A percentile compares a stretch with the other conserved stretches of the same genome.
These are phyloP conservation scores for Leptinotarsa haldemani DNA, from an alignment of 2,888 invertebrate genomes.

Conservation along the genomic window DNA sequence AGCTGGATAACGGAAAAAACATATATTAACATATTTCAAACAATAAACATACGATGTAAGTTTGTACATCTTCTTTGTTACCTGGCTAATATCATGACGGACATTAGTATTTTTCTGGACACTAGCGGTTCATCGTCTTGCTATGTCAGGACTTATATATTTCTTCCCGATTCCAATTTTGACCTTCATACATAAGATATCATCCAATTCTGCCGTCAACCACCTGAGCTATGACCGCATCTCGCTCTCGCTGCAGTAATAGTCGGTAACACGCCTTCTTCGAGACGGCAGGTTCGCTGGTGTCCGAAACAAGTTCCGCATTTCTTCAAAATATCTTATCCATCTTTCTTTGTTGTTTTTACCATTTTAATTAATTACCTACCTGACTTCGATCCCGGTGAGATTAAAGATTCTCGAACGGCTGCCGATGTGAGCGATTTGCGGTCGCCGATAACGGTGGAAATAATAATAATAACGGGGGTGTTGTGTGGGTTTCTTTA, in stretches of 20 bases:
- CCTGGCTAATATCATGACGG: too few relatives aligned
- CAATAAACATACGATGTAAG: too few relatives aligned
- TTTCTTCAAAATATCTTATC: constrained; percentile 51
- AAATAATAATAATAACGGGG: constrained; percentile 8
- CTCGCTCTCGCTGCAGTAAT: constrained; percentile 37
- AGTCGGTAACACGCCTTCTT: constrained; percentile 43
- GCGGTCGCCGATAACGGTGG: constrained; percentile 17
- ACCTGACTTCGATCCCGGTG: constrained; percentile 44
- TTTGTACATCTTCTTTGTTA: too few relatives aligned
- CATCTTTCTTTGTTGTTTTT: constrained; percentile 47
- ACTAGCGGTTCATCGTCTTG: too few relatives aligned
- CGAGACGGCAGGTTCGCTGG: constrained; percentile 34
- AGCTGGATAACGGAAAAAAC: too few relatives aligned
- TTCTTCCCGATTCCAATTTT: too few relatives aligned
- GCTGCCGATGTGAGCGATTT: constrained; percentile 34
- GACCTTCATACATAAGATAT: background rate
- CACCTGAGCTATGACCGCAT: constrained; percentile 38
- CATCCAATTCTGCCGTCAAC: constrained; percentile 1
- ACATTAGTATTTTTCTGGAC: too few relatives aligned
- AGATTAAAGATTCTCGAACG: constrained; percentile 39
- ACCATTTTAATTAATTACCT: constrained; percentile 48
- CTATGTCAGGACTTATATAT: too few relatives aligned
- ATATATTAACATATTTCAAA: too few relatives aligned
- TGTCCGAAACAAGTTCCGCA: constrained; percentile 53
- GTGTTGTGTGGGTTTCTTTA: background rate